Conservation (phyloP, 2,888 invertebrate species). For the Lasioglossum pauxillum region DNA sequence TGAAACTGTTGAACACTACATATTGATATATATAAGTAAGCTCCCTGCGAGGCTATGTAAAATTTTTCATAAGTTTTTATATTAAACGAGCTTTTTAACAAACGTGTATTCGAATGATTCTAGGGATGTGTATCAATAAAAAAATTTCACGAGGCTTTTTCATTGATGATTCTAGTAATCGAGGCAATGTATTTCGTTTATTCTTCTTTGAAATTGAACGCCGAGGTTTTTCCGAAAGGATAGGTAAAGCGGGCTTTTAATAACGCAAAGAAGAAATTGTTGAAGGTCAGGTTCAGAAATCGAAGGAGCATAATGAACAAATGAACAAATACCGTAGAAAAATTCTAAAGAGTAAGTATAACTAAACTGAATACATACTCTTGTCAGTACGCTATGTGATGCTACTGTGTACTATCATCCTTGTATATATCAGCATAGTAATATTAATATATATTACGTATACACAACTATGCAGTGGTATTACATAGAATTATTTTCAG, state of each 20-base stretch:
- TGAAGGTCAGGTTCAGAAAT: conserved; percentile 25
- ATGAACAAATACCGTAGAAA: conserved; percentile 36
- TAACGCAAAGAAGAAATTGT: conserved; percentile 34
- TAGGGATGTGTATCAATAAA: background rate
- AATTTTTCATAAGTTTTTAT: conserved; percentile 60
- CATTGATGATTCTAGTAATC: conserved; percentile 18
- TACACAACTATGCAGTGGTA: conserved; percentile 33
- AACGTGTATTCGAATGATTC: conserved; percentile 37
- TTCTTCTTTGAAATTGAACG: background rate
- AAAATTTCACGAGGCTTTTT: conserved; percentile 20
- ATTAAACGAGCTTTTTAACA: conserved; percentile 52
- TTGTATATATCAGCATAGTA: conserved; percentile 46
- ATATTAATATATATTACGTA: conserved; percentile 25
- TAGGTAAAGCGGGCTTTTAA: conserved; percentile 11
- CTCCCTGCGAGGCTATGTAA: conserved; percentile 53
- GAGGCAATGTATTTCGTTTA: conserved; percentile 1
- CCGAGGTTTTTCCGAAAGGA: background rate
- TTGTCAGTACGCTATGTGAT: conserved; percentile 33
- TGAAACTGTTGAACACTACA: conserved; percentile 31
- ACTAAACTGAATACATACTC: conserved; percentile 16
- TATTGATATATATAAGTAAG: conserved; percentile 29
- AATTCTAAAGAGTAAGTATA: conserved; percentile 32
- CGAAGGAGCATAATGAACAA: conserved; percentile 33
- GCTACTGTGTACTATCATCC: conserved; percentile 46
- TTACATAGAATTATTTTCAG: conserved; percentile 29